These are phyloP conservation scores for Huso huso DNA, from an alignment of 2,797 vertebrate species.

Conservation along the genomic window DNA sequence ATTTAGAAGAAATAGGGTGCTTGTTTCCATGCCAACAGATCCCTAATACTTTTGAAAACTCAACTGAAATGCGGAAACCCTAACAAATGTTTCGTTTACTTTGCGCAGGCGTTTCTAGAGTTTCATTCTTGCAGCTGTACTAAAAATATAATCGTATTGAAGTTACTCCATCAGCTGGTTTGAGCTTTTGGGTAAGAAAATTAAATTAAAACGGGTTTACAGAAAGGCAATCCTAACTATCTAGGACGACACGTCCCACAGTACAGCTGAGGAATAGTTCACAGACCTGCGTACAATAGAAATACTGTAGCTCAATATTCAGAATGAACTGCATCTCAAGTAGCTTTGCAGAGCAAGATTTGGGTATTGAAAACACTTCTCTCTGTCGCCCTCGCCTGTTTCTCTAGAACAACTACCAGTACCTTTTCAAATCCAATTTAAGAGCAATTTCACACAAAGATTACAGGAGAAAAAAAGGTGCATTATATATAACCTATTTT, in stretches of 20 bases:
- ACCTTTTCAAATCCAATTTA: not conserved
- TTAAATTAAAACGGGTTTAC: too few species aligned
- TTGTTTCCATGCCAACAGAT: not conserved
- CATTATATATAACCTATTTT: too few species aligned
- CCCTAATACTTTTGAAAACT: not conserved
- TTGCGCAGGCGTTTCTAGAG: not conserved
- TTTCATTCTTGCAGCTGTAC: not conserved
- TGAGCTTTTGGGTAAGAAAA: too few species aligned
- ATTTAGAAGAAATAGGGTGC: not conserved
- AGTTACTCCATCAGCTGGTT: not conserved
- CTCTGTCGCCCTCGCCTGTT: conserved; percentile 9
- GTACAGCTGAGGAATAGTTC: not conserved
- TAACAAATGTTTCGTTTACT: not conserved
- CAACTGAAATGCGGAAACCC: not conserved
- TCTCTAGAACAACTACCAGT: not conserved
- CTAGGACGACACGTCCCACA: not conserved
- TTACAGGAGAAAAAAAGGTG: too few species aligned
- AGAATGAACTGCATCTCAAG: not conserved
- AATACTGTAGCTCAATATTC: not conserved
- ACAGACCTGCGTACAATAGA: not conserved
- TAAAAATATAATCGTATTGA: not conserved
- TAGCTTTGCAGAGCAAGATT: not conserved
- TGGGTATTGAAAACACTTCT: not conserved
- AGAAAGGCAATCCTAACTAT: too few species aligned
- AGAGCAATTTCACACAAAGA: not conserved